Evolutionary conservation across 2,888 invertebrate species (phyloP).

Genomic region (Acanthopleura granulata): DNA sequence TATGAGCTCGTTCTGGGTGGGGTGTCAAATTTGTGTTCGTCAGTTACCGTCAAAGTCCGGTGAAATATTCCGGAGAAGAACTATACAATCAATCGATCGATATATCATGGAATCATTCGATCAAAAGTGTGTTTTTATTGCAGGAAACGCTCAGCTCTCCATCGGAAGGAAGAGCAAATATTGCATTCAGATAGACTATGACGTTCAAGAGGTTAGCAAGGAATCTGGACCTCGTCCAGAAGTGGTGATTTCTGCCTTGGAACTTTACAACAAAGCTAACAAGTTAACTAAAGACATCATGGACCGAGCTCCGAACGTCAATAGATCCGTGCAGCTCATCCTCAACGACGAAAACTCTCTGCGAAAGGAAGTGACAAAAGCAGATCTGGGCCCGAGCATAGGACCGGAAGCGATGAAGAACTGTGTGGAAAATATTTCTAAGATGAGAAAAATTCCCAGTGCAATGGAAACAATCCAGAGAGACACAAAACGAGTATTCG

Average conservation of each 20-base stretch:
- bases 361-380: constrained; percentile 47
- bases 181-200: constrained; percentile 44
- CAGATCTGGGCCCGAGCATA: constrained; percentile 37
- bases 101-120: too few species aligned
- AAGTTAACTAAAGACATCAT: constrained; percentile 45
- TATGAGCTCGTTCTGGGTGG: too few species aligned
- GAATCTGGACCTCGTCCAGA: constrained; percentile 42
- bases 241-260: constrained; percentile 40
- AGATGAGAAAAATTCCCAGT: constrained; percentile 41
- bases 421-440: constrained; percentile 47
- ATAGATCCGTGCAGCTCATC: constrained; percentile 42
- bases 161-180: constrained; percentile 44
- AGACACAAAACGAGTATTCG: constrained; percentile 30
- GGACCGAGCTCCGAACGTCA: constrained; percentile 41
- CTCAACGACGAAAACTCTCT: constrained; percentile 47
- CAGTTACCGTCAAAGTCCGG: too few species aligned
- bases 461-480: constrained; percentile 45
- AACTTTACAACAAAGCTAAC: constrained; percentile 48
- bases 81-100: too few species aligned
- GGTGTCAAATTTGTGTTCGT: too few species aligned
- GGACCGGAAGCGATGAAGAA: constrained; percentile 44
- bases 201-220: constrained; percentile 40
- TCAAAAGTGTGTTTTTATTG: constrained; percentile 8
- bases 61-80: too few species aligned
- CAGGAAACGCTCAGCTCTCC: constrained; percentile 45